phyloP scores from a whole-genome alignment of 2,113 vertebrate genomes.

The Caloenas nicobarica region DNA sequence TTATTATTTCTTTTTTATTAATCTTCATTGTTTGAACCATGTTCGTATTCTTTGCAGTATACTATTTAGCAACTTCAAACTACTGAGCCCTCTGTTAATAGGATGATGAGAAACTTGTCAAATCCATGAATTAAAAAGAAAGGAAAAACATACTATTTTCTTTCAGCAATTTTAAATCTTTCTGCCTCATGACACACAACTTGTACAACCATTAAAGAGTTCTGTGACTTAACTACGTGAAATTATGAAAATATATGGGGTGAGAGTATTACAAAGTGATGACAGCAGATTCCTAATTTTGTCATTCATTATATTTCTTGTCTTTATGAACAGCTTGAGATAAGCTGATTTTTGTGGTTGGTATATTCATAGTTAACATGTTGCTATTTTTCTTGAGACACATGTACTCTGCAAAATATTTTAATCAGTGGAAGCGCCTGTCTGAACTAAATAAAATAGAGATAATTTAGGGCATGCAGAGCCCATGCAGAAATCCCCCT shows the following conservation, averaged over 20 bases:
- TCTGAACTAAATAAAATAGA: constrained; percentile 3
- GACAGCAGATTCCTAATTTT: constrained; percentile 24
- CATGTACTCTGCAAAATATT: constrained; percentile 1
- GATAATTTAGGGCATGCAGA: constrained; percentile 43
- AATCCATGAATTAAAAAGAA: not conserved
- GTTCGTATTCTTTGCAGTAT: not conserved
- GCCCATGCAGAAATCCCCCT: not conserved
- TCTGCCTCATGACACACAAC: not conserved
- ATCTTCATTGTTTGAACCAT: not conserved
- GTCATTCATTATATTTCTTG: constrained; percentile 4
- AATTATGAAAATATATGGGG: constrained; percentile 15
- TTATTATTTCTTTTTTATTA: not conserved
- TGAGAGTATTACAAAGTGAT: constrained; percentile 8
- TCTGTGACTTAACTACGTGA: not conserved
- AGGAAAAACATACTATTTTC: not conserved
- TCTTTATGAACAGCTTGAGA: constrained; percentile 29
- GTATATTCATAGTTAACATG: not conserved
- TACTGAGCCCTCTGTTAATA: not conserved
- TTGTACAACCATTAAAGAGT: not conserved
- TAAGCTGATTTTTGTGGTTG: constrained; percentile 39
- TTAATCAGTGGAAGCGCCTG: not conserved
- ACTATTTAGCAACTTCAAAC: not conserved
- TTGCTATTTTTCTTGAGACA: not conserved
- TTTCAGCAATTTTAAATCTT: not conserved
- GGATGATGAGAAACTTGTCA: not conserved